These are phyloP conservation scores for human DNA, from an alignment of 2,113 vertebrate genomes.

Conservation along the genomic window DNA sequence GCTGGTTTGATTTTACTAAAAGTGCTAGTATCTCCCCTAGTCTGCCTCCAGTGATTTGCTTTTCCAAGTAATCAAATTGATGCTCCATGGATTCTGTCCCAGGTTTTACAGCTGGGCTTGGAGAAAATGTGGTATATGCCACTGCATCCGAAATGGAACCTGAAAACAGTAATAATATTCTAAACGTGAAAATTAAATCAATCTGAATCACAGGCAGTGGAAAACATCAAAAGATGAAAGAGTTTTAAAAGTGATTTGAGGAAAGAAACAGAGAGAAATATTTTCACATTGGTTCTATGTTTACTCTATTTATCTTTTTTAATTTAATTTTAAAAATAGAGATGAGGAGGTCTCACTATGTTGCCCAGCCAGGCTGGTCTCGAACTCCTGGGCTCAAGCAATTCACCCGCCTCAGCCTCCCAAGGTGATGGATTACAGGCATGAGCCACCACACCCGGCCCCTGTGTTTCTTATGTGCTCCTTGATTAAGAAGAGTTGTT, in stretches of 20 bases:
- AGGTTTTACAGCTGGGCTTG: background rate
- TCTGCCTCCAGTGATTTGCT: background rate
- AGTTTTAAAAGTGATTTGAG: background rate
- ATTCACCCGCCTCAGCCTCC: too few relatives aligned
- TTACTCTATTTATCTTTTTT: too few relatives aligned
- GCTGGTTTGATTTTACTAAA: background rate
- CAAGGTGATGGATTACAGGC: too few relatives aligned
- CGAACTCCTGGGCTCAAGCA: too few relatives aligned
- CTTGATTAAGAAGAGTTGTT: background rate
- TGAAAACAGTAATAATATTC: background rate
- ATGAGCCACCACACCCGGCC: too few relatives aligned
- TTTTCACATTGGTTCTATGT: background rate
- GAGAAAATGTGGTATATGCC: background rate
- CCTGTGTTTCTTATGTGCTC: background rate
- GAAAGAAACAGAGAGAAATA: background rate
- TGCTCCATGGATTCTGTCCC: too few relatives aligned
- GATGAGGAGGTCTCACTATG: too few relatives aligned
- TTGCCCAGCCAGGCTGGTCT: too few relatives aligned
- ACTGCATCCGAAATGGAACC: background rate
- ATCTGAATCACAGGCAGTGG: background rate
- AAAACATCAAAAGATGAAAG: background rate
- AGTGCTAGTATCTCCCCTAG: background rate
- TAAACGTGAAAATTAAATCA: background rate
- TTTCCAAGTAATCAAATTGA: background rate
- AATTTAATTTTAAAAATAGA: too few relatives aligned